Conservation (phyloP, 2,888 invertebrate genomes). For the Hydroisotoma schaefferi region DNA sequence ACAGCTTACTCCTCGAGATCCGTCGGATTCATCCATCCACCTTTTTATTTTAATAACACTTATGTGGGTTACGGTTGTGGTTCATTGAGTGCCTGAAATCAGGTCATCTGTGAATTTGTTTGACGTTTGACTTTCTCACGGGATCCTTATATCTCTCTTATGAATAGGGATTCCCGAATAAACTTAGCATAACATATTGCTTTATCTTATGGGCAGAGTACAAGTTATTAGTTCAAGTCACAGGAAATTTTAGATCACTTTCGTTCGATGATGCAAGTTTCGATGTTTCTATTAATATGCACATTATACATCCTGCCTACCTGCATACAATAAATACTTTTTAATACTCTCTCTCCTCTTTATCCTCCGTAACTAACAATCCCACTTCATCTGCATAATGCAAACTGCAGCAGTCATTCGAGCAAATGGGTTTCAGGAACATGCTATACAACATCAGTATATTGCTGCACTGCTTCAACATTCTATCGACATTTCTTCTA, state of each 20-base stretch:
- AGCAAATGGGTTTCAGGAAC: slow-evolving; percentile 1
- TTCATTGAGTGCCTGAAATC: slow-evolving; percentile 10
- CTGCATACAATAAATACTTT: slow-evolving; percentile 8
- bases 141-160: slow-evolving; percentile 19
- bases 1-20: neutral
- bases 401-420: neutral
- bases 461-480: neutral
- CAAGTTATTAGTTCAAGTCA: no score
- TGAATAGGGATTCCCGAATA: no score
- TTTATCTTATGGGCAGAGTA: no score
- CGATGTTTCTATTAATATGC: no score
- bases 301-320: no score
- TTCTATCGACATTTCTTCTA: neutral
- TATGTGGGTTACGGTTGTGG: slow-evolving; percentile 11
- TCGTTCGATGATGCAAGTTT: neutral
- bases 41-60: slow-evolving; percentile 9
- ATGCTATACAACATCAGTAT: no score
- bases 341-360: neutral
- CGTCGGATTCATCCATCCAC: neutral
- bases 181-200: no score
- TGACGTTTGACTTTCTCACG: slow-evolving; percentile 33
- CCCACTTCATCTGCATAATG: slow-evolving; percentile 10
- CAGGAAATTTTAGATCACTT: neutral
- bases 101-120: slow-evolving; percentile 13
- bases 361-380: neutral